Evolutionary conservation across 2,888 invertebrate species (phyloP), one percentile per base, ranked within the genome.

Genomic region (Formica aserva): DNA sequence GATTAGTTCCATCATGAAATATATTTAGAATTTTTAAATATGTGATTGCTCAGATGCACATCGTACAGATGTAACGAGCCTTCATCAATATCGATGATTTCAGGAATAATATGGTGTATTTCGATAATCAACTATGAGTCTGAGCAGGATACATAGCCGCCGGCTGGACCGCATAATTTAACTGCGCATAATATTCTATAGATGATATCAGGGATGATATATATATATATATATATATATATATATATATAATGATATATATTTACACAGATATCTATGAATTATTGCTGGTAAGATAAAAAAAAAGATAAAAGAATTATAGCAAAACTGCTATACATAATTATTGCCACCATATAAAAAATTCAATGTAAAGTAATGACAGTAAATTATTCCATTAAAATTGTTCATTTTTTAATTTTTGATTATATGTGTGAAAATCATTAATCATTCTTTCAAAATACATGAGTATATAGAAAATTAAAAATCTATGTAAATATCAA

Each of bases 101-200:
- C 72, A 13, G 35, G 35, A 45, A 26, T 65, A 48, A 60, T 60
- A 35, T 13, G 22, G 35, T 29, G 60, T 60, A 78, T 62, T 60
- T 71, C 41, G 78, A 71, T 80, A 80, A 80, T 80, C 72, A 60
- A 71, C 38, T 60, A 26, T 48, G 72, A 80, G 45, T 78, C 45
- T 60, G 13, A 71, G 32, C 22, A 45, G 35, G 15, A 69, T 32
- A 41, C 5, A 57, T 13, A 41, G 60, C 18, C 26, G 13, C 32
- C 8, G 45, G 8, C 32, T 57, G 13, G 2, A 45, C 22, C 35
- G n/a, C 45, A 18, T 69, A 71, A 78, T 71, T 78, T 60, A 71
- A 78, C 32, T 60, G 18, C 22, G 29, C 77, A 41, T 55, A 26
- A n/a, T 78, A 78, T 57, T 41, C 71, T 45, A 35, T 15, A 1